Conservation (phyloP, 2,797 vertebrate species). For the Fundulus diaphanus region DNA sequence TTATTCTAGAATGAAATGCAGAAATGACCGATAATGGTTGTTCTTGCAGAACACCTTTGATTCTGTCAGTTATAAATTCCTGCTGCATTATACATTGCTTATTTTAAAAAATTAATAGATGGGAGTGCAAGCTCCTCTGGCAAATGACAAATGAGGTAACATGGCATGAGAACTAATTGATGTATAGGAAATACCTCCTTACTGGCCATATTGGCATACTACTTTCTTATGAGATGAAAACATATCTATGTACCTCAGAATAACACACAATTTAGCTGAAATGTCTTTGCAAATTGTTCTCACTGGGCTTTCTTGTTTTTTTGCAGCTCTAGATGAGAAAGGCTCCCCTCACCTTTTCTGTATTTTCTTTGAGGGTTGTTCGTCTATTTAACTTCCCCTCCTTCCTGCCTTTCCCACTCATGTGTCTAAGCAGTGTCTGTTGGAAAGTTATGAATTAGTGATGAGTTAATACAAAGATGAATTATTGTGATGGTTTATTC, state of each 20-base stretch:
- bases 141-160: slow-evolving; percentile 60
- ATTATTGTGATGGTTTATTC: slow-evolving; percentile 74
- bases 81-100: slow-evolving; percentile 31
- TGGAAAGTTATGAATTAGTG: slow-evolving; percentile 64
- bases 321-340: slow-evolving; percentile 28
- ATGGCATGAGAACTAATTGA: slow-evolving; percentile 60
- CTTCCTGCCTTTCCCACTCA: slow-evolving; percentile 14
- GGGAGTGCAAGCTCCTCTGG: slow-evolving; percentile 25
- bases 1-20: slow-evolving; percentile 22
- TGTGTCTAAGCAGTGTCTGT: slow-evolving; percentile 54
- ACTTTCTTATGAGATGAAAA: slow-evolving; percentile 51
- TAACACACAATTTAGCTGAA: slow-evolving; percentile 52
- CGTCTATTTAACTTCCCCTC: slow-evolving; percentile 24
- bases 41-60: slow-evolving; percentile 8
- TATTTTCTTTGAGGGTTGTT: slow-evolving; percentile 30
- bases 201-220: slow-evolving; percentile 60
- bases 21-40: slow-evolving; percentile 22
- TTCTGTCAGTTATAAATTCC: slow-evolving; percentile 26
- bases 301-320: slow-evolving; percentile 25
- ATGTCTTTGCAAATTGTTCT: slow-evolving; percentile 36
- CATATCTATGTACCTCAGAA: slow-evolving; percentile 32
- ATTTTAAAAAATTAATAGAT: slow-evolving; percentile 48
- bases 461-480: slow-evolving; percentile 73
- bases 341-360: slow-evolving; percentile 36
- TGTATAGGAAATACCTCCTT: slow-evolving; percentile 60